Percentiles rank a stretch among this genome's conserved stretches.
These are phyloP conservation scores for Morphnarchus princeps DNA, from an alignment of 2,113 vertebrate species.

Conservation along the genomic window DNA sequence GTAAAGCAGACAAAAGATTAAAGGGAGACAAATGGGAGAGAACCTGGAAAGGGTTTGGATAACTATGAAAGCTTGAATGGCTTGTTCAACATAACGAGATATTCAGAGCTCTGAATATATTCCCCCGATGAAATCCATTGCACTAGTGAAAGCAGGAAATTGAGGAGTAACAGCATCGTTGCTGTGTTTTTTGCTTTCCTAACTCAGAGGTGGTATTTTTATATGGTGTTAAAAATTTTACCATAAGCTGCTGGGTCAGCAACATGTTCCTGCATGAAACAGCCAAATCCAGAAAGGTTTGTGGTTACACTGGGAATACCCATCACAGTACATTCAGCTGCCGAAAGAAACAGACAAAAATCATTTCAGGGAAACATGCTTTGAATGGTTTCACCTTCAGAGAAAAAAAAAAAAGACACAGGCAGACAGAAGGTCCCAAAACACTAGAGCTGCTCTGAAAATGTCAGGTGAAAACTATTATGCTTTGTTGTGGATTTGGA, in stretches of 20 bases:
- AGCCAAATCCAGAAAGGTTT: constrained; percentile 96
- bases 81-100: not conserved
- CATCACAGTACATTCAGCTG: constrained; percentile 97
- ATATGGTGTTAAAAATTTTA: constrained; percentile 35
- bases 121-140: not conserved
- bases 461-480: not conserved
- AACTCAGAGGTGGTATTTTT: not conserved
- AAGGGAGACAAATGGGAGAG: not conserved
- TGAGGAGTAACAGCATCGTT: not conserved
- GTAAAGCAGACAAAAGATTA: not conserved
- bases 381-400: not conserved
- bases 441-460: not conserved
- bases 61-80: not conserved
- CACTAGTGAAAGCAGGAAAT: not conserved
- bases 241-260: constrained; percentile 93
- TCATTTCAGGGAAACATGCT: not conserved
- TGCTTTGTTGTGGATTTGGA: not conserved
- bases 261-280: constrained; percentile 96
- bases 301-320: constrained; percentile 98
- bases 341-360: constrained; percentile 21
- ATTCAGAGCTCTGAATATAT: not conserved
- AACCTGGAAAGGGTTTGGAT: not conserved
- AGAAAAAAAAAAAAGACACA: not conserved
- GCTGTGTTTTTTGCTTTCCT: not conserved
- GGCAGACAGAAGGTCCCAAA: not conserved